A percentile compares a stretch with the other conserved stretches of the same genome.
phyloP scores from a whole-genome alignment of 2,113 vertebrate genomes.

The Cryptomyrus ogoouensis region DNA sequence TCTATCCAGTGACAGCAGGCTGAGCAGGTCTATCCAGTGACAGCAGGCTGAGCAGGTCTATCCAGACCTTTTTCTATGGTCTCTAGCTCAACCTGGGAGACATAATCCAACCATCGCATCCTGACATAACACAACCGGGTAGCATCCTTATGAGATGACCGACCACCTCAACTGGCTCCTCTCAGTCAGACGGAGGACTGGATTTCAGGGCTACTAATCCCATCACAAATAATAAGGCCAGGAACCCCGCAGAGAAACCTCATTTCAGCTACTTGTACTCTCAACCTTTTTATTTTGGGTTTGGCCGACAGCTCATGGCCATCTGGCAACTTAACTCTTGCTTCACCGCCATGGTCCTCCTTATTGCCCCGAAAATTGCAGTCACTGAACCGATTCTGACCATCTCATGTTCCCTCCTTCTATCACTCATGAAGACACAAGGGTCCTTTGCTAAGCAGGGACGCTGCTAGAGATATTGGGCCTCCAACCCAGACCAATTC shows the following conservation, averaged over 20 bases:
- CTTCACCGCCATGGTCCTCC: background rate
- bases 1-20: too few species aligned
- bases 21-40: too few species aligned
- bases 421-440: background rate
- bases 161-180: background rate
- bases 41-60: too few species aligned
- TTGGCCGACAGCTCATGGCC: background rate
- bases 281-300: background rate
- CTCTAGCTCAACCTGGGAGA: background rate
- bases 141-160: background rate
- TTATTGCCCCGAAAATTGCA: background rate
- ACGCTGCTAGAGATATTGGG: background rate
- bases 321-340: background rate
- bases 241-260: background rate
- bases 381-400: background rate
- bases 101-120: background rate
- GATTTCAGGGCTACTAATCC: background rate
- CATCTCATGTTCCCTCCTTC: background rate
- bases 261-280: background rate
- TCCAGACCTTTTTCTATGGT: background rate
- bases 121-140: background rate
- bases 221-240: background rate
- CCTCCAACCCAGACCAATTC: background rate
- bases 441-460: background rate
- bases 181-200: background rate